Conservation (phyloP, 2,113 vertebrate genomes). For the Pseudolaguvia tuberculata region DNA sequence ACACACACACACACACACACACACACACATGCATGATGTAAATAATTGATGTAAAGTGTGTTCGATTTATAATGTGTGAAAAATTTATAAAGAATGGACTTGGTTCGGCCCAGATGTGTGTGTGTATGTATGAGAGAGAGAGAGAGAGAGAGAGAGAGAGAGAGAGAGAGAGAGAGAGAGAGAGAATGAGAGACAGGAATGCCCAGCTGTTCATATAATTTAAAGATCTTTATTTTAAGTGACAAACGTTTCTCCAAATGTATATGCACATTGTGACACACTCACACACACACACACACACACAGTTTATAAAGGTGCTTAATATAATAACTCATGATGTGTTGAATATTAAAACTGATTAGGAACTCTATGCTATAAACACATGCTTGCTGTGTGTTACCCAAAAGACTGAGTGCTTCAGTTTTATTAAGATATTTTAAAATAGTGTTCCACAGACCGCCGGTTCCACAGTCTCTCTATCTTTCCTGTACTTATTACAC, state of each 20-base stretch:
- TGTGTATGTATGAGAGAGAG: neutral
- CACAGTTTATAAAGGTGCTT: neutral
- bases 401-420: neutral
- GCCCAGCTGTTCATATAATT: constrained; percentile 18
- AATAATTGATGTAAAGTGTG: no score
- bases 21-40: no score
- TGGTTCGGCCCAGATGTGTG: neutral
- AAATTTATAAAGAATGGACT: no score
- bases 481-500: neutral
- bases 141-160: neutral
- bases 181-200: neutral
- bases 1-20: no score
- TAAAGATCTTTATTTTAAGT: neutral
- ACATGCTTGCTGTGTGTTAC: neutral
- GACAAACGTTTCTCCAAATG: neutral
- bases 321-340: neutral
- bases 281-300: constrained; percentile 2
- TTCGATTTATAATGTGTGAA: no score
- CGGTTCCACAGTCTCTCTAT: neutral
- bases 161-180: neutral
- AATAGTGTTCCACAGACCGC: neutral
- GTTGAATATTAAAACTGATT: no score
- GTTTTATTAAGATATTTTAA: neutral
- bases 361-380: neutral
- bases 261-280: neutral